Evolutionary conservation across 2,113 vertebrate genomes (phyloP).

Genomic region (Osmerus eperlanus): DNA sequence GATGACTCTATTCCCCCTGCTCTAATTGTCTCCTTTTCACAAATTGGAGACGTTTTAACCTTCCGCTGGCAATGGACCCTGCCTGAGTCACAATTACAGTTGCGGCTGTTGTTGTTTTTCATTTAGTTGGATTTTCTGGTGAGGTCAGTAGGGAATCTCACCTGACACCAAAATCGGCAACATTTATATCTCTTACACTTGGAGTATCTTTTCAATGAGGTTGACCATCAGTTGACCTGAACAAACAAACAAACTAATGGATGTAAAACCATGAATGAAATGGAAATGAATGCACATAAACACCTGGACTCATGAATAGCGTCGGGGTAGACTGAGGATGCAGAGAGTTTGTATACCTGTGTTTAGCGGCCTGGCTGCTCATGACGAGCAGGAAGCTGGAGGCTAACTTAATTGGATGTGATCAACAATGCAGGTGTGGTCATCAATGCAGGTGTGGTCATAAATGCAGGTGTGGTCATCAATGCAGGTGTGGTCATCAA

Average conservation of each 20-base stretch:
- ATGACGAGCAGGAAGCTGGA: not conserved
- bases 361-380: not conserved
- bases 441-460: too few species aligned
- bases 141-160: too few species aligned
- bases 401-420: constrained; percentile 22
- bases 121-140: too few species aligned
- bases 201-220: too few species aligned
- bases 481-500: constrained; percentile 26
- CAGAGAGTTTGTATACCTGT: not conserved
- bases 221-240: too few species aligned
- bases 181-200: too few species aligned
- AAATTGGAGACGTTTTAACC: constrained; percentile 35
- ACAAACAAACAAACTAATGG: not conserved
- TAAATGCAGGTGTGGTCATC: constrained; percentile 31
- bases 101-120: too few species aligned
- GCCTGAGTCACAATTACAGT: too few species aligned
- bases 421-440: constrained; percentile 20
- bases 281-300: not conserved
- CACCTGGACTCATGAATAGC: not conserved
- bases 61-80: constrained; percentile 33
- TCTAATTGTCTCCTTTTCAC: constrained; percentile 29
- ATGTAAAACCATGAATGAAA: not conserved
- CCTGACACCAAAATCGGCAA: too few species aligned
- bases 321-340: not conserved
- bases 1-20: constrained; percentile 23